These are phyloP conservation scores for Nycticorax nycticorax DNA, from an alignment of 2,113 vertebrate species.

Conservation along the genomic window DNA sequence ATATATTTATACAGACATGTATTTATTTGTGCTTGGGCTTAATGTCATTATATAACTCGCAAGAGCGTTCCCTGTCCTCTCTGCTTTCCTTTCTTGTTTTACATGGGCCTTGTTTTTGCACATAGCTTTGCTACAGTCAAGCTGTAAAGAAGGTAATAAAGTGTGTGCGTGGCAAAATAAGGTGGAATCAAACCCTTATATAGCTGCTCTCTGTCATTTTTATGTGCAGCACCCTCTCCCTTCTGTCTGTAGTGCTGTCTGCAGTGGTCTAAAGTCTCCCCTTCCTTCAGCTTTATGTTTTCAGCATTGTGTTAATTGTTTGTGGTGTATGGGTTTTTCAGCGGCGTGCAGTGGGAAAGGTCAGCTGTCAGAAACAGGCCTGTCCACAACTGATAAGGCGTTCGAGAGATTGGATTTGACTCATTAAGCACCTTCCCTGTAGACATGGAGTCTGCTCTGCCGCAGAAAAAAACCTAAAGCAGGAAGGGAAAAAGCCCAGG, in stretches of 20 bases:
- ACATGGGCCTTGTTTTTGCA: not conserved
- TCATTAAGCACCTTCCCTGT: conserved; percentile 59
- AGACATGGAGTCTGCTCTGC: conserved; percentile 30
- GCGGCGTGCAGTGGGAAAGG: conserved; percentile 51
- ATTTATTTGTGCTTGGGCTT: not conserved
- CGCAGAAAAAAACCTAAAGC: not conserved
- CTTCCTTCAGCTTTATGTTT: conserved; percentile 9
- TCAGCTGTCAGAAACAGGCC: conserved; percentile 66
- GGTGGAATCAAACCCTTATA: not conserved
- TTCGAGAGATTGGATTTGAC: conserved; percentile 58
- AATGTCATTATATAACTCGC: not conserved
- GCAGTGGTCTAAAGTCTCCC: not conserved
- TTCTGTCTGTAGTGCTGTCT: not conserved
- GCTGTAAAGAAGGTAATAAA: not conserved
- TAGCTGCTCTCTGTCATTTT: not conserved
- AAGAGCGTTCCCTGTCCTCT: not conserved
- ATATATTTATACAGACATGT: not conserved
- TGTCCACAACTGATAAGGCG: conserved; percentile 69
- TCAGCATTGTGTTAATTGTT: conserved; percentile 63
- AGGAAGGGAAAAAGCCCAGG: not conserved
- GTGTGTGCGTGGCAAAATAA: not conserved
- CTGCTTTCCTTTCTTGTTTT: not conserved
- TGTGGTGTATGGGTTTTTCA: conserved; percentile 40
- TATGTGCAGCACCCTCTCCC: not conserved
- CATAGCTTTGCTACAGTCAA: not conserved